Percentiles rank a stretch among this genome's conserved stretches.
Conservation (phyloP, 2,888 invertebrate genomes). For the Eilema caniola region DNA sequence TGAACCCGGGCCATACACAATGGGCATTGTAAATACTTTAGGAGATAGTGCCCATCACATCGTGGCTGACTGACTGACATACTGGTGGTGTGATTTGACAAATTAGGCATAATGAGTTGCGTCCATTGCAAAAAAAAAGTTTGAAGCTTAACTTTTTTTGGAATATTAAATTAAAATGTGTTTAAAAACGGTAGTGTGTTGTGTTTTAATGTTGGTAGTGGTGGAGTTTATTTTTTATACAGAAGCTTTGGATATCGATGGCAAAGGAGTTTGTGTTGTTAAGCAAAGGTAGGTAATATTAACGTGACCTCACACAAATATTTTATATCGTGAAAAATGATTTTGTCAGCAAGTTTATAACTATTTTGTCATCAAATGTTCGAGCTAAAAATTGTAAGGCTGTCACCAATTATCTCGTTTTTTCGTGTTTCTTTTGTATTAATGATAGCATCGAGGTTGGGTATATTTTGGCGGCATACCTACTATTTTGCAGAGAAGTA, state of each 20-base stretch:
- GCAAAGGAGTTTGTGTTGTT: conserved; percentile 62
- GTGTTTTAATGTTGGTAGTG: conserved; percentile 39
- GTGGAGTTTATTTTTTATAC: conserved; percentile 35
- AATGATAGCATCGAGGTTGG: too few species aligned
- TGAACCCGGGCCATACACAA: conserved; percentile 37
- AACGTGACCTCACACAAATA: neutral
- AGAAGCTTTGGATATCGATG: conserved; percentile 51
- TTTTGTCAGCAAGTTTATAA: too few species aligned
- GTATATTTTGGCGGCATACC: too few species aligned
- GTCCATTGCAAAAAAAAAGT: conserved; percentile 7
- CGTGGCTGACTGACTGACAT: conserved; percentile 45
- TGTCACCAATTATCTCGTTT: too few species aligned
- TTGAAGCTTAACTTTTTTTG: conserved; percentile 8
- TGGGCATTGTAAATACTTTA: conserved; percentile 56
- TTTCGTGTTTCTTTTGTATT: too few species aligned
- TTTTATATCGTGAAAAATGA: too few species aligned
- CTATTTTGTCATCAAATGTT: too few species aligned
- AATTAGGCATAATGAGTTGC: conserved; percentile 14
- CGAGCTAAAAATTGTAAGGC: too few species aligned
- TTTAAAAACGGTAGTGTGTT: conserved; percentile 44
- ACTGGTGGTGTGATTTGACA: conserved; percentile 49
- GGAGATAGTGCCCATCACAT: conserved; percentile 57
- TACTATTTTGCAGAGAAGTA: too few species aligned
- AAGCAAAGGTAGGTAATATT: conserved; percentile 62
- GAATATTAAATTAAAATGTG: conserved; percentile 35